Conservation (phyloP, 2,113 vertebrate genomes). For the Serilophus lunatus region DNA sequence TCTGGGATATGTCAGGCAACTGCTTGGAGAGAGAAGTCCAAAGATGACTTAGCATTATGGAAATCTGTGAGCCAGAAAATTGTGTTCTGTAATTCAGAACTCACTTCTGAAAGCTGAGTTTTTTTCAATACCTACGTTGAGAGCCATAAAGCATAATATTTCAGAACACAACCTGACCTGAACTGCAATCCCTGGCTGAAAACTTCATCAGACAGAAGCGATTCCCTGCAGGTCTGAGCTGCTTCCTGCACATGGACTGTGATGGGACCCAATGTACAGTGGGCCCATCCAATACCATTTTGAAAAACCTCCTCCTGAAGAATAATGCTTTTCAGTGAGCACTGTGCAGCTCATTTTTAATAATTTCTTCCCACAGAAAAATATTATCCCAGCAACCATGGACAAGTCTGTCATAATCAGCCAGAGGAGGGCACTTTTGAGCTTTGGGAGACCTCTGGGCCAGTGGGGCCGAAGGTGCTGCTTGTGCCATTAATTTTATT, state of each 20-base stretch:
- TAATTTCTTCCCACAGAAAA: not conserved
- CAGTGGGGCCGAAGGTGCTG: constrained; percentile 6
- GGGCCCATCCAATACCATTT: not conserved
- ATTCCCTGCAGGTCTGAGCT: not conserved
- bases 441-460: constrained; percentile 47
- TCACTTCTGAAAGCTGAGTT: not conserved
- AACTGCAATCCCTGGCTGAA: not conserved
- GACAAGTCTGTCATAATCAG: constrained; percentile 42
- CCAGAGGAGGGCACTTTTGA: constrained; percentile 71
- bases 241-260: not conserved
- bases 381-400: not conserved
- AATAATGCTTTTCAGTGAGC: not conserved
- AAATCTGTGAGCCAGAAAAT: constrained; percentile 41
- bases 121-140: not conserved
- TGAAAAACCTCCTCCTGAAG: not conserved
- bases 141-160: not conserved
- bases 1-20: constrained; percentile 48
- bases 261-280: not conserved
- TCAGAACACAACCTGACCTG: not conserved
- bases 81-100: constrained; percentile 11
- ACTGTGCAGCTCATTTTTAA: not conserved
- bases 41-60: constrained; percentile 53
- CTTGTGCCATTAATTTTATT: not conserved
- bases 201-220: not conserved
- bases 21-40: constrained; percentile 34